Percentiles rank a stretch among this genome's conserved stretches.
Evolutionary conservation across 1,140 invertebrate genomes (phyloP).

Genomic region (Zophobas morio): DNA sequence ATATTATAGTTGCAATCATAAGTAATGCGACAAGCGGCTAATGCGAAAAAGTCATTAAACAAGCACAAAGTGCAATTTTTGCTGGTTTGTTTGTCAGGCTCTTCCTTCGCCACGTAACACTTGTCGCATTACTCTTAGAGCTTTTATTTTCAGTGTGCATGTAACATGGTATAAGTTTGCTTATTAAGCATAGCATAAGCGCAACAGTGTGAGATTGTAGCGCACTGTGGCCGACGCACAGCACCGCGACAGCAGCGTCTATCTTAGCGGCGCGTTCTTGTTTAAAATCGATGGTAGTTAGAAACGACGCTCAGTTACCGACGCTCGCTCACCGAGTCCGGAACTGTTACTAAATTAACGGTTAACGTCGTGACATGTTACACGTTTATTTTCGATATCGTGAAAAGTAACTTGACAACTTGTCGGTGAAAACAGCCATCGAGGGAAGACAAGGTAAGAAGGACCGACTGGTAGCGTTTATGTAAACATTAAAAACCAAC

Average conservation of each 20-base stretch:
- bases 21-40: conserved; percentile 12
- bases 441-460: conserved; percentile 20
- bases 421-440: conserved; percentile 6
- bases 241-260: conserved; percentile 48
- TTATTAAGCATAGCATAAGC: conserved; percentile 34
- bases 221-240: conserved; percentile 45
- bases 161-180: conserved; percentile 26
- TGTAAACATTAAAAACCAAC: conserved; percentile 9
- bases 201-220: conserved; percentile 45
- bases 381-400: conserved; percentile 40
- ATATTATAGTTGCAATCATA: conserved; percentile 5
- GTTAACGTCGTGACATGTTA: conserved; percentile 46
- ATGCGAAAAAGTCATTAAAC: conserved; percentile 26
- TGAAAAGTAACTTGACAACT: conserved; percentile 21
- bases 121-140: conserved; percentile 20
- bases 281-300: conserved; percentile 57
- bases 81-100: conserved; percentile 7
- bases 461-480: not conserved
- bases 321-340: conserved; percentile 48
- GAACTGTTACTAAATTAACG: conserved; percentile 45
- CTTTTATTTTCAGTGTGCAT: conserved; percentile 27
- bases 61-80: conserved; percentile 15
- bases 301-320: conserved; percentile 54
- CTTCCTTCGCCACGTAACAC: conserved; percentile 5
- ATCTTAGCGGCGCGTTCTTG: conserved; percentile 49